Percentiles rank a stretch among this genome's conserved stretches.
Conservation (phyloP, 1,140 invertebrate species). For the Lucilia sericata region DNA sequence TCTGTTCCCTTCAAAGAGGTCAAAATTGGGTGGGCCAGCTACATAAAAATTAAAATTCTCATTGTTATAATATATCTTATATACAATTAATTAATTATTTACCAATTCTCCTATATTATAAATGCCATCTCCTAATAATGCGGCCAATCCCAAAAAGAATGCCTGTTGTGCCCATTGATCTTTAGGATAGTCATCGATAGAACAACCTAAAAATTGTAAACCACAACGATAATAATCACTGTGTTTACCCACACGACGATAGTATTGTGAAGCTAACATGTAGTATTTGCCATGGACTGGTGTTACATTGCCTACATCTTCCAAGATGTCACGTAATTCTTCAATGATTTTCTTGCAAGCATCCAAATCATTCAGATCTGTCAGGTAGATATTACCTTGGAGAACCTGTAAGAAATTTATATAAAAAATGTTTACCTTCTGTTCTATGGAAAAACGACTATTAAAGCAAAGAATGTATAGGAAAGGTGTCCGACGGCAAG, state of each 20-base stretch:
- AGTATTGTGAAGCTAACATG: constrained; percentile 92
- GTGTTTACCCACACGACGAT: constrained; percentile 71
- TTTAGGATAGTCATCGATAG: constrained; percentile 74
- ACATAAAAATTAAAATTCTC: constrained; percentile 39
- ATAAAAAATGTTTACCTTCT: constrained; percentile 54
- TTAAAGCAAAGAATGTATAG: background rate
- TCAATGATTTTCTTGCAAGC: constrained; percentile 91
- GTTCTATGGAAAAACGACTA: constrained; percentile 46
- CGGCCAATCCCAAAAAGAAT: constrained; percentile 92
- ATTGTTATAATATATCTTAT: constrained; percentile 17
- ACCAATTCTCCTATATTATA: constrained; percentile 98
- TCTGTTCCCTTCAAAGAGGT: constrained; percentile 85
- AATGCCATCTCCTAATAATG: constrained; percentile 93
- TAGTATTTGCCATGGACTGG: constrained; percentile 96
- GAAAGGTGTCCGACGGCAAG: no score
- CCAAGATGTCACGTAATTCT: constrained; percentile 86
- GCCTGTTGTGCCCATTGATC: constrained; percentile 85
- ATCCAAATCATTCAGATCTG: constrained; percentile 84
- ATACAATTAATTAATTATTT: constrained; percentile 44
- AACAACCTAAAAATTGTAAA: constrained; percentile 94
- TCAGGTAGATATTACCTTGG: constrained; percentile 86
- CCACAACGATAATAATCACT: constrained; percentile 91
- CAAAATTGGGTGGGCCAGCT: constrained; percentile 94
- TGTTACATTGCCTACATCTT: constrained; percentile 91
- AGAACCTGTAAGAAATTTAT: constrained; percentile 75